Conservation (phyloP, 2,797 vertebrate species). For the Psittacula derbiana region DNA sequence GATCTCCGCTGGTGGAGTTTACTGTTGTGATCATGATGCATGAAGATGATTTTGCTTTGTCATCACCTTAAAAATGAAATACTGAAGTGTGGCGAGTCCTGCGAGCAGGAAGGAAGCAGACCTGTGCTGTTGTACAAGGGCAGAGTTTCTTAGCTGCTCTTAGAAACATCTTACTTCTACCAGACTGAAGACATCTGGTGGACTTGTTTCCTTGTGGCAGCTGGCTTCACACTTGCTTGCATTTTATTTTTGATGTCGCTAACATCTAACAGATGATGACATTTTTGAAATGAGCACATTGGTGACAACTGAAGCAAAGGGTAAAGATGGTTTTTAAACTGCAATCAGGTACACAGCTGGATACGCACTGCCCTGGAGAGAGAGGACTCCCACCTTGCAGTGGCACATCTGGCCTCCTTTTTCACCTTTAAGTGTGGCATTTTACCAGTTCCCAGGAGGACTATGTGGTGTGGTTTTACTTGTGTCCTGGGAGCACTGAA, state of each 20-base stretch:
- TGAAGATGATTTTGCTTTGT: background rate
- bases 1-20: background rate
- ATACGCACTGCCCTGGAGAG: rapidly evolving
- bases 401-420: background rate
- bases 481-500: background rate
- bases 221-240: background rate
- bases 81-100: background rate
- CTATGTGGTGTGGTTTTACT: background rate
- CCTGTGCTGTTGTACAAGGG: background rate
- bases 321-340: background rate
- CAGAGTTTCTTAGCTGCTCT: background rate
- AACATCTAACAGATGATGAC: background rate
- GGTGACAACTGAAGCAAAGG: background rate
- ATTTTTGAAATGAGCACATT: background rate
- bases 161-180: background rate
- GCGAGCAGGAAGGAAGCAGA: background rate
- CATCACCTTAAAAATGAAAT: background rate
- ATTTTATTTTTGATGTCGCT: background rate
- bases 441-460: background rate
- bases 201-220: background rate
- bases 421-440: background rate
- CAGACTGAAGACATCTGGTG: background rate
- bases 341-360: background rate
- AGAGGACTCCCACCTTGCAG: background rate
- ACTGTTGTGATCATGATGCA: background rate